Evolutionary conservation across 2,113 vertebrate species (phyloP).

Genomic region (Sapajus apella): DNA sequence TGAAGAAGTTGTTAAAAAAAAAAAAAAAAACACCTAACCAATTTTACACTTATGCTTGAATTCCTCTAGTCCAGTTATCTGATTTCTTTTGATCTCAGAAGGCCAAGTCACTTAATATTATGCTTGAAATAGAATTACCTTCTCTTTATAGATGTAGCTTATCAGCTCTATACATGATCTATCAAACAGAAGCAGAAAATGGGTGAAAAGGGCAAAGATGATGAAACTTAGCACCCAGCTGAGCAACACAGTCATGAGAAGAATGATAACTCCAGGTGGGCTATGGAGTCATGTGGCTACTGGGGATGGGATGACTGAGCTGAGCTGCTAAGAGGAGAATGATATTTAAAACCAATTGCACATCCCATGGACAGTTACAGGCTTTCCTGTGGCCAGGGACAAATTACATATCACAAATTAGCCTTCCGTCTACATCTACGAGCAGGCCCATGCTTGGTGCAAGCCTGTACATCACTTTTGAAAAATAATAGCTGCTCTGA

Average conservation of each 20-base stretch:
- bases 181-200: neutral
- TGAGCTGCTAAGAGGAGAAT: neutral
- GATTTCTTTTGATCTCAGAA: constrained; percentile 30
- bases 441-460: neutral
- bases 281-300: no score
- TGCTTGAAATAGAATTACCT: constrained; percentile 16
- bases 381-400: neutral
- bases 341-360: neutral
- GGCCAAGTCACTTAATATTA: neutral
- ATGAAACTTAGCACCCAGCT: neutral
- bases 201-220: neutral
- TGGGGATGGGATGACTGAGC: rapidly evolving
- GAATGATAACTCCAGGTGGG: neutral
- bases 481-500: neutral
- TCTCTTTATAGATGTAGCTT: neutral
- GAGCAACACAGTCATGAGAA: neutral
- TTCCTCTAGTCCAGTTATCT: neutral
- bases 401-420: neutral
- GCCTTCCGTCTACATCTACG: neutral
- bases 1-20: neutral
- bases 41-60: constrained; percentile 10
- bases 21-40: neutral
- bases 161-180: neutral
- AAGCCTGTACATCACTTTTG: neutral
- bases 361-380: neutral